These are phyloP conservation scores for Brotula barbata DNA, from an alignment of 2,797 vertebrate genomes.

Conservation along the genomic window DNA sequence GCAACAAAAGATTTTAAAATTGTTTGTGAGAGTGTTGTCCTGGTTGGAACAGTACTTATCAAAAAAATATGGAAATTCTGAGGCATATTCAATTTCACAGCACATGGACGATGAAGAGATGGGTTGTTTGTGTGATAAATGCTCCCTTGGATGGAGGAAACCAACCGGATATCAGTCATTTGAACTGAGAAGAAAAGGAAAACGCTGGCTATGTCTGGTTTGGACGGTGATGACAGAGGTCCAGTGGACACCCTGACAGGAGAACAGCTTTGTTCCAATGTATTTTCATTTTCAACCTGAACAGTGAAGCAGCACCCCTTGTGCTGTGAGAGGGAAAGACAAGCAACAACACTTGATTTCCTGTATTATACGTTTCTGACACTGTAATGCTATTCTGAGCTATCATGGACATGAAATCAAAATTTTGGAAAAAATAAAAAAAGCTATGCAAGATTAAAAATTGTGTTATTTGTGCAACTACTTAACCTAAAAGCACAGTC, in stretches of 20 bases:
- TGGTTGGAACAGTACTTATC: too few species aligned
- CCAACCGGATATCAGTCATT: slow-evolving; percentile 44
- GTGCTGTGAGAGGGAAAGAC: neutral
- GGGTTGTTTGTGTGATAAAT: slow-evolving; percentile 13
- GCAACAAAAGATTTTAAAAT: too few species aligned
- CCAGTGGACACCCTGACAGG: slow-evolving; percentile 21
- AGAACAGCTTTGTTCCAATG: slow-evolving; percentile 16
- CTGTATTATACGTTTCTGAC: neutral
- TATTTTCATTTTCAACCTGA: neutral
- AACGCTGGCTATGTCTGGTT: slow-evolving; percentile 37
- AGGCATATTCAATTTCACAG: neutral
- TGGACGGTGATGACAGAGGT: slow-evolving; percentile 48
- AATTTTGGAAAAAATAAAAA: neutral
- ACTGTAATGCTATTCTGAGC: slow-evolving; percentile 1
- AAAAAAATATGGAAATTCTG: slow-evolving; percentile 35
- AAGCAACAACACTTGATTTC: neutral
- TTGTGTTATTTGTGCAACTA: neutral
- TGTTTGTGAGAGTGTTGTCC: too few species aligned
- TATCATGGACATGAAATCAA: neutral
- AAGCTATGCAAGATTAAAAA: neutral
- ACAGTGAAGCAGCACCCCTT: neutral
- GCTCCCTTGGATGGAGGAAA: slow-evolving; percentile 38
- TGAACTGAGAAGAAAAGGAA: slow-evolving; percentile 56
- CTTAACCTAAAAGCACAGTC: neutral
- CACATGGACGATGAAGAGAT: slow-evolving; percentile 40